Percentiles rank a stretch among this genome's conserved stretches.
phyloP scores from a whole-genome alignment of 2,888 invertebrate species.

The Athalia circularis region DNA sequence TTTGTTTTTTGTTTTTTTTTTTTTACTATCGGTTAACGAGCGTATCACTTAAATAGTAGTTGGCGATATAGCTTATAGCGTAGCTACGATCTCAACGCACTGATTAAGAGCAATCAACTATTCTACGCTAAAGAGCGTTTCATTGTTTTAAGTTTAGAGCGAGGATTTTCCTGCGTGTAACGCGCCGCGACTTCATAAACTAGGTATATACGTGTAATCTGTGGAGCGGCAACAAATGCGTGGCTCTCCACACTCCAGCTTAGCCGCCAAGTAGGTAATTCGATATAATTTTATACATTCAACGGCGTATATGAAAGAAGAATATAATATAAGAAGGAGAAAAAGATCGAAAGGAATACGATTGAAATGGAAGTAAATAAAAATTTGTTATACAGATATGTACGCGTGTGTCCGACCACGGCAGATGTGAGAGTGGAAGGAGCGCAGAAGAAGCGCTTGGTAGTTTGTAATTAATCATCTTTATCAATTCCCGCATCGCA shows the following conservation, averaged over 20 bases:
- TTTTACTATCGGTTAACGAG: background rate
- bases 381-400: background rate
- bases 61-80: background rate
- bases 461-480: slow-evolving; percentile 12
- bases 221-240: no score
- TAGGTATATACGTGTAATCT: no score
- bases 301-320: background rate
- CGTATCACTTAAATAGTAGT: background rate
- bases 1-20: background rate
- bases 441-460: no score
- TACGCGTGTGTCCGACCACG: background rate
- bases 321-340: background rate
- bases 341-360: background rate
- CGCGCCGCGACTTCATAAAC: no score
- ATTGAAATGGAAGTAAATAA: background rate
- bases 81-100: background rate
- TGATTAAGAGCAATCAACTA: slow-evolving; percentile 2
- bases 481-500: slow-evolving; percentile 29
- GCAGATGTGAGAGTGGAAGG: no score
- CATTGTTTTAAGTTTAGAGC: background rate
- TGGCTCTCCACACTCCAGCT: no score
- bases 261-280: no score
- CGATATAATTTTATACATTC: background rate
- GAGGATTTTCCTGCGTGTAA: background rate
- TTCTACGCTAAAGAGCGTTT: background rate